These are phyloP conservation scores for Melanaphis sacchari DNA, from an alignment of 1,140 invertebrate species.

Conservation along the genomic window DNA sequence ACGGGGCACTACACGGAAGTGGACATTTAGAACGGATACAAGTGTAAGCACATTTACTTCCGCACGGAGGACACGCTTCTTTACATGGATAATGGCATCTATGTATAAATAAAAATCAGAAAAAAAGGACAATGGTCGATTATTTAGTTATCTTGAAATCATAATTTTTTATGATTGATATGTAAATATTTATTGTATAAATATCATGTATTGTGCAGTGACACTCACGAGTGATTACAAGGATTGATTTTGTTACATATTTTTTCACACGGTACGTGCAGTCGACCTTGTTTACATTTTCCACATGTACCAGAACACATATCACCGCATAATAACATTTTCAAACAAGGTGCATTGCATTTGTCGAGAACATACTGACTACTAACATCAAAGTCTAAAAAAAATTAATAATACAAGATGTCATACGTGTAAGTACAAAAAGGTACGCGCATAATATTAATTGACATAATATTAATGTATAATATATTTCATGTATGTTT, in stretches of 20 bases:
- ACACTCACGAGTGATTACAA: slow-evolving; percentile 66
- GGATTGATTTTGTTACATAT: slow-evolving; percentile 66
- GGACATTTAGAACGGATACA: slow-evolving; percentile 70
- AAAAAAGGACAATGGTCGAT: neutral
- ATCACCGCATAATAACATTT: slow-evolving; percentile 64
- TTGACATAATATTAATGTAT: too few species aligned
- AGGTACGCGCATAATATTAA: too few species aligned
- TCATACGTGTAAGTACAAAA: neutral
- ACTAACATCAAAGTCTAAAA: slow-evolving; percentile 34
- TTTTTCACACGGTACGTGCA: slow-evolving; percentile 67
- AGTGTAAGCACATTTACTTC: slow-evolving; percentile 66
- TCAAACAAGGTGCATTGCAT: slow-evolving; percentile 63
- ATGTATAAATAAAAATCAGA: neutral
- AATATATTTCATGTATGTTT: too few species aligned
- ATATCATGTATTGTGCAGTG: neutral
- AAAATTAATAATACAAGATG: neutral
- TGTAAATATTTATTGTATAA: neutral
- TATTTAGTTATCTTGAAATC: slow-evolving; percentile 30
- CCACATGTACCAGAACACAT: slow-evolving; percentile 65
- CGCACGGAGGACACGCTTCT: slow-evolving; percentile 71
- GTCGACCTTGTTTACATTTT: slow-evolving; percentile 65
- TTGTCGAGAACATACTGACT: slow-evolving; percentile 58
- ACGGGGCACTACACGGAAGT: slow-evolving; percentile 69
- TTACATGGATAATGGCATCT: slow-evolving; percentile 71
- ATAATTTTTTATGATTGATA: neutral